Percentiles rank a stretch among this genome's conserved stretches.
Evolutionary conservation across 1,140 invertebrate species (phyloP).

Genomic region (Drosophila saltans): DNA sequence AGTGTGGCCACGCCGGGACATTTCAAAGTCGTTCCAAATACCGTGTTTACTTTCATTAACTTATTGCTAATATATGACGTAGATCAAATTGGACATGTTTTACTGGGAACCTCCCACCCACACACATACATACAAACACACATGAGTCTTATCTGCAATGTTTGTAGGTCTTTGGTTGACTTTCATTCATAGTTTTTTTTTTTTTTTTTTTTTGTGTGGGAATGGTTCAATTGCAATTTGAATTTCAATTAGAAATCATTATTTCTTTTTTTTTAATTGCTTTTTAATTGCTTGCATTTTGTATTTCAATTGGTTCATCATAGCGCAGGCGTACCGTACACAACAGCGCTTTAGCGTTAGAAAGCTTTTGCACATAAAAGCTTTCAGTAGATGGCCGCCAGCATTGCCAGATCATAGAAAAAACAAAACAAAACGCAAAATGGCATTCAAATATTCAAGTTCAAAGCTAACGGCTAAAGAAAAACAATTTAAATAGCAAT

Average conservation of each 20-base stretch:
- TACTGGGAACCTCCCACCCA: slow-evolving; percentile 15
- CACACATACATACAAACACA: background rate
- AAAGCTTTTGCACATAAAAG: slow-evolving; percentile 1
- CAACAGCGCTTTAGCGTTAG: slow-evolving; percentile 18
- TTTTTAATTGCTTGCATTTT: slow-evolving; percentile 38
- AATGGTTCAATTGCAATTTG: slow-evolving; percentile 16
- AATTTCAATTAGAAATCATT: slow-evolving; percentile 15
- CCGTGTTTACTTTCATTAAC: slow-evolving; percentile 6
- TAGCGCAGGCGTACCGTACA: slow-evolving; percentile 28
- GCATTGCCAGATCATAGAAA: background rate
- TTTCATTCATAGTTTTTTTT: slow-evolving; percentile 23
- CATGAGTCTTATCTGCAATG: slow-evolving; percentile 27
- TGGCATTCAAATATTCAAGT: slow-evolving; percentile 31
- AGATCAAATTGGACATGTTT: slow-evolving; percentile 14
- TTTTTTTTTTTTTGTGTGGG: background rate
- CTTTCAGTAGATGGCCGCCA: slow-evolving; percentile 19
- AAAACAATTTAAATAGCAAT: slow-evolving; percentile 11
- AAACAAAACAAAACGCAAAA: background rate
- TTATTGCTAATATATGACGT: background rate
- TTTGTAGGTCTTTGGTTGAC: background rate
- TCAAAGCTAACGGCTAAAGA: slow-evolving; percentile 34
- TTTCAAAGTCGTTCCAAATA: slow-evolving; percentile 52
- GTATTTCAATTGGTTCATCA: slow-evolving; percentile 27
- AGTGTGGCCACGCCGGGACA: slow-evolving; percentile 41
- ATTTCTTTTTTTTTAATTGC: background rate